phyloP scores from a whole-genome alignment of 2,888 invertebrate genomes.

The Cristatella mucedo region DNA sequence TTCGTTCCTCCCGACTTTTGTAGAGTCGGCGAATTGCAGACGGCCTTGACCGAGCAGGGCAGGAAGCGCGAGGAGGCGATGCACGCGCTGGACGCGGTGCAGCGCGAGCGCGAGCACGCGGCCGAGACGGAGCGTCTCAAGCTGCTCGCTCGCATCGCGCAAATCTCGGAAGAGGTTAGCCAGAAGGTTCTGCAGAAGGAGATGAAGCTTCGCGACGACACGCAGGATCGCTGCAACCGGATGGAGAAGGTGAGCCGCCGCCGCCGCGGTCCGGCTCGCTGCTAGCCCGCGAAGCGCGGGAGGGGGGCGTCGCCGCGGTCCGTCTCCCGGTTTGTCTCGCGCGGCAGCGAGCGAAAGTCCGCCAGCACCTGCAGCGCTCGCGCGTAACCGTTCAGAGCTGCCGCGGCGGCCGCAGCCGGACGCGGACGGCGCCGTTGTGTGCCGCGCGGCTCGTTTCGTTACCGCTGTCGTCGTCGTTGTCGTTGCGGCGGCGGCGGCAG shows the following conservation, averaged over 20 bases:
- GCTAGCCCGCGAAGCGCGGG: too few species aligned
- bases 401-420: too few species aligned
- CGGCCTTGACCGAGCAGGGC: slow-evolving; percentile 22
- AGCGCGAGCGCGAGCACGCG: slow-evolving; percentile 29
- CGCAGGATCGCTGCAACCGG: slow-evolving; percentile 25
- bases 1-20: too few species aligned
- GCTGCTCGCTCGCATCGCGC: slow-evolving; percentile 24
- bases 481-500: too few species aligned
- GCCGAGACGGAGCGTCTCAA: slow-evolving; percentile 26
- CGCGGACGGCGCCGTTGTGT: too few species aligned
- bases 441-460: background rate
- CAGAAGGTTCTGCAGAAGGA: slow-evolving; percentile 29
- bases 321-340: too few species aligned
- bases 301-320: too few species aligned
- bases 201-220: slow-evolving; percentile 32
- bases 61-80: slow-evolving; percentile 30
- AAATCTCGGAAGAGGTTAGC: slow-evolving; percentile 32
- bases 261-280: too few species aligned
- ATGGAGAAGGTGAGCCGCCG: slow-evolving; percentile 29
- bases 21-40: slow-evolving; percentile 17
- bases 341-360: too few species aligned
- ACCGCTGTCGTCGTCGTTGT: too few species aligned
- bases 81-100: slow-evolving; percentile 27
- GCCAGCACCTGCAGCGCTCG: too few species aligned
- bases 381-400: too few species aligned